Evolutionary conservation across 37 sponge, comb jelly and placozoan genomes (phyloP), one percentile per base, ranked within the genome.

Genomic region (Spongilla lacustris): DNA sequence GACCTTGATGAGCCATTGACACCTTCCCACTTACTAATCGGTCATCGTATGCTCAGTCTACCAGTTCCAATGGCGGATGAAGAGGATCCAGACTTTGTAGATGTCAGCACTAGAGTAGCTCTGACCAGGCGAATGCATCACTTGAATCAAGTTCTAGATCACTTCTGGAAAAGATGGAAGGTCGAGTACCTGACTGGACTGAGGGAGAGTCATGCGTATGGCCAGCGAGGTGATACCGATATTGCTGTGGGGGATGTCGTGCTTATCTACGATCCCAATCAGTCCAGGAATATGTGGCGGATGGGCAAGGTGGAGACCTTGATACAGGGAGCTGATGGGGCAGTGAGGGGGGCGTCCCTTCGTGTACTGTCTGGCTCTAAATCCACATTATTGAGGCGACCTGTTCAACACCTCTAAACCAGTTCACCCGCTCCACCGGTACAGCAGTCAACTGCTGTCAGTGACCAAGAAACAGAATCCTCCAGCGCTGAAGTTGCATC

Each of bases 131-230:
- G 76, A 6, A 23, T 75, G 68, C 73, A 74, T 10, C 75, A 84
- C 50, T 36, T 84, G 23, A 84, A 84, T 49, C 25, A 49, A 8
- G 26, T 50, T 36, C 50, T 84, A 5, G 35, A 74, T 19, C 34
- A 19, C 38, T 84, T 84, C 27, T 84, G 85, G 85, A 84, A 58
- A n/a, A 35, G 85, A n/a, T 84, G 85, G 85, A 36, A 27, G 3
- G 2, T 0, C 0, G 85, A 84, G n/a, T 84, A 84, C n/a, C 77
- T 84, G 11, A 17, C 17, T 9, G 85, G 76, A 76, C 68, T 84
- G 68, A 13, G 77, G 33, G 77, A 76, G n/a, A 17, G 28, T n/a
- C 84, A 84, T 58, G 46, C 21, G 22, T 50, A 84, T 67, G 32
- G 27, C 8, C 5, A 38, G 2, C 24, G 73, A 30, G 27, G 9